phyloP scores from a whole-genome alignment of 1,140 invertebrate genomes.

The Scaptomyza pallida region DNA sequence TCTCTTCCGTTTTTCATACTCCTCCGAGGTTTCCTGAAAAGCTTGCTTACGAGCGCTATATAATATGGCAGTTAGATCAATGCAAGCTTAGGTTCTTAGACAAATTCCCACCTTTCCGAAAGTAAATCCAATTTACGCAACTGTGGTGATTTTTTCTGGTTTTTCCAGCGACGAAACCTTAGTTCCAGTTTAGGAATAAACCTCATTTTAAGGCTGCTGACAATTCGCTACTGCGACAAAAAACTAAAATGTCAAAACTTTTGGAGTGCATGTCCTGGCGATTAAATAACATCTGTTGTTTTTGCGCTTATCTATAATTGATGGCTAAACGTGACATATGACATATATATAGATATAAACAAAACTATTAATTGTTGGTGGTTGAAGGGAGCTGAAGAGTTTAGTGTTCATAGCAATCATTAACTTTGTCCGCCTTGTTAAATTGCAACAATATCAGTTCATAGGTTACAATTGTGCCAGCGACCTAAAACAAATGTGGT shows the following conservation, averaged over 20 bases:
- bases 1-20: constrained; percentile 39
- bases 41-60: constrained; percentile 42
- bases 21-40: constrained; percentile 47
- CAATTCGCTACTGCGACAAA: constrained; percentile 35
- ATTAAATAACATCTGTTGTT: constrained; percentile 72
- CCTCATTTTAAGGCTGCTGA: constrained; percentile 47
- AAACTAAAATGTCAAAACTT: constrained; percentile 1
- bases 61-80: not conserved
- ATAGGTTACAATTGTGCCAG: constrained; percentile 89
- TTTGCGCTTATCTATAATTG: constrained; percentile 79
- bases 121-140: constrained; percentile 56
- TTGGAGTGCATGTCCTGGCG: constrained; percentile 20
- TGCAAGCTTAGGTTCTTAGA: not conserved
- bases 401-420: constrained; percentile 59
- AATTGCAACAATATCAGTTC: constrained; percentile 89
- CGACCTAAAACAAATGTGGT: constrained; percentile 85
- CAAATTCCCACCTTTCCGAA: constrained; percentile 40
- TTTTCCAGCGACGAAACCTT: constrained; percentile 50
- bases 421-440: constrained; percentile 81
- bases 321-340: constrained; percentile 24
- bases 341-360: constrained; percentile 9
- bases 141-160: constrained; percentile 40
- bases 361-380: constrained; percentile 45
- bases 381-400: not conserved
- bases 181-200: constrained; percentile 53